phyloP scores from a whole-genome alignment of 2,797 vertebrate species.

The Lacerta bilineata region DNA sequence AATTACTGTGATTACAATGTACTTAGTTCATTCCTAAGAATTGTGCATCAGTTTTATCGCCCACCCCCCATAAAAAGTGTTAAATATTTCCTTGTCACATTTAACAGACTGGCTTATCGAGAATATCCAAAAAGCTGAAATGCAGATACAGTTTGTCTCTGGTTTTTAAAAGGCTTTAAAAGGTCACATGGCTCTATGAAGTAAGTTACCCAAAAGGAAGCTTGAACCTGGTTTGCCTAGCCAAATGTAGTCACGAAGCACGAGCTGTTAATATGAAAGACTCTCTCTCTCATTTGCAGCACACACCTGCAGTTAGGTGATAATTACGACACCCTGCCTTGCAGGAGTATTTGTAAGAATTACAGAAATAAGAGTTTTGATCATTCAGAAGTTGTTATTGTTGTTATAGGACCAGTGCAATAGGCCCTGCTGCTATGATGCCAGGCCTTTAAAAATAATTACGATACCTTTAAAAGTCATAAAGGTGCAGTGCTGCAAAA shows the following conservation, averaged over 20 bases:
- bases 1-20: slow-evolving; percentile 75
- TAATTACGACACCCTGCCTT: background rate
- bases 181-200: background rate
- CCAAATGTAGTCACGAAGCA: background rate
- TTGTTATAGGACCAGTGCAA: background rate
- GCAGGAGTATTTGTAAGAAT: background rate
- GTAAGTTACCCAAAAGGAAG: background rate
- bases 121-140: background rate
- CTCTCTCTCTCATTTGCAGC: background rate
- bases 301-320: background rate
- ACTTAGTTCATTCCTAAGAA: slow-evolving; percentile 63
- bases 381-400: background rate
- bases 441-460: too few relatives aligned
- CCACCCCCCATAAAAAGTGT: slow-evolving; percentile 39
- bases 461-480: too few relatives aligned
- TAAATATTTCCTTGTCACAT: background rate
- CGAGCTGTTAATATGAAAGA: background rate
- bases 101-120: background rate
- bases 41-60: slow-evolving; percentile 60
- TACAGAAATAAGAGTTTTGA: background rate
- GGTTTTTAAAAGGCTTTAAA: background rate
- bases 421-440: too few relatives aligned
- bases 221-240: background rate
- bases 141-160: background rate
- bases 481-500: too few relatives aligned